Percentiles rank a stretch among this genome's conserved stretches.
Evolutionary conservation across 2,797 vertebrate species (phyloP).

Genomic region (Xiphorhynchus erythropygius): DNA sequence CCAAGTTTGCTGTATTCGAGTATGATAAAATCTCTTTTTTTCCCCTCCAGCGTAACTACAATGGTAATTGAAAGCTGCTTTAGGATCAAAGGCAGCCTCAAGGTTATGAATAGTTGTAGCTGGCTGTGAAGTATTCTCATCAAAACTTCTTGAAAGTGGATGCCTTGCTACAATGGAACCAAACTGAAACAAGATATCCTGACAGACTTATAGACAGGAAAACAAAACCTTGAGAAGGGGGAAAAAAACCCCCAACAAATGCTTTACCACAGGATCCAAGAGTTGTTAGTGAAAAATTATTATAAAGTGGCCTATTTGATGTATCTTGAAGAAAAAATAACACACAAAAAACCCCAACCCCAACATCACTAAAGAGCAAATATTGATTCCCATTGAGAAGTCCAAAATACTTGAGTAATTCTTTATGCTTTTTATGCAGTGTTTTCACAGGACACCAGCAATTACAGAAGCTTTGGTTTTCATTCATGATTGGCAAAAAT

Average conservation of each 20-base stretch:
- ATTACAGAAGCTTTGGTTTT: not conserved
- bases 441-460: not conserved
- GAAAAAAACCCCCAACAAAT: not conserved
- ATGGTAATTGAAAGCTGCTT: constrained; percentile 75
- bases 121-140: constrained; percentile 20
- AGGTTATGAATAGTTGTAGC: constrained; percentile 71
- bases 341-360: not conserved
- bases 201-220: not conserved
- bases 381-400: not conserved
- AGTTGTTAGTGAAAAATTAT: not conserved
- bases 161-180: not conserved
- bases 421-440: not conserved
- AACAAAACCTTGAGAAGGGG: not conserved
- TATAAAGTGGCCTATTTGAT: not conserved
- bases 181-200: not conserved
- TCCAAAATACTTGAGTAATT: not conserved
- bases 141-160: constrained; percentile 16
- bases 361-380: not conserved
- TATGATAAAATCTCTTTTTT: constrained; percentile 47
- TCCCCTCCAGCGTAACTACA: constrained; percentile 54
- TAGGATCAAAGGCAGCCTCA: constrained; percentile 72
- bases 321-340: not conserved
- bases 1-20: constrained; percentile 52
- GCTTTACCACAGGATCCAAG: not conserved
- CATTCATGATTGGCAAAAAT: not conserved